phyloP scores from a whole-genome alignment of 1,140 invertebrate genomes.

The Conopomorpha cramerella region DNA sequence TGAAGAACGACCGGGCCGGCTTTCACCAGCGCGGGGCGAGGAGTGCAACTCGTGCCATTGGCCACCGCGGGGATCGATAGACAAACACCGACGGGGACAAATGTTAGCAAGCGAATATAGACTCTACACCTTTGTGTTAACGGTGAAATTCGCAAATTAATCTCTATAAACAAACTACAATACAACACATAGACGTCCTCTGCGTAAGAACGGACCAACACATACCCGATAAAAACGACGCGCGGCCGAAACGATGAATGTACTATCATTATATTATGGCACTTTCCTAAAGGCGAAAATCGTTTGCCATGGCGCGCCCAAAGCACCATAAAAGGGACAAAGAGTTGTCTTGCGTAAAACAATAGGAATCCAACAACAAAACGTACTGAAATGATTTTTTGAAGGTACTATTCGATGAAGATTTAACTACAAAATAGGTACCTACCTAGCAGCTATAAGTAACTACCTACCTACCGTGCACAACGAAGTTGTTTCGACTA shows the following conservation, averaged over 20 bases:
- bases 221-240: constrained; percentile 36
- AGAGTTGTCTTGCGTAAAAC: constrained; percentile 50
- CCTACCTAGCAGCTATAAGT: no score
- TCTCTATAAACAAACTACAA: constrained; percentile 53
- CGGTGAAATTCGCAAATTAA: constrained; percentile 12
- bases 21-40: constrained; percentile 43
- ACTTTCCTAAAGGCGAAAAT: constrained; percentile 58
- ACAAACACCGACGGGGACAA: constrained; percentile 49
- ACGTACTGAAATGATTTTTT: no score
- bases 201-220: constrained; percentile 36
- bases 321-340: constrained; percentile 47
- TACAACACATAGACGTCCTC: constrained; percentile 40
- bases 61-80: constrained; percentile 58
- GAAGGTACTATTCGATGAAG: no score
- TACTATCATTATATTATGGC: constrained; percentile 49
- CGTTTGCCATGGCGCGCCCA: constrained; percentile 43
- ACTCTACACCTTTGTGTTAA: constrained; percentile 17
- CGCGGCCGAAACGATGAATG: constrained; percentile 35
- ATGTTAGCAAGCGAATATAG: constrained; percentile 30
- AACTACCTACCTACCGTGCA: no score
- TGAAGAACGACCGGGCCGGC: constrained; percentile 29
- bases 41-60: constrained; percentile 49
- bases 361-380: no score
- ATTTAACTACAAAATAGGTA: no score
- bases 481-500: no score